phyloP scores from a whole-genome alignment of 2,888 invertebrate species.

The Clunio marinus region DNA sequence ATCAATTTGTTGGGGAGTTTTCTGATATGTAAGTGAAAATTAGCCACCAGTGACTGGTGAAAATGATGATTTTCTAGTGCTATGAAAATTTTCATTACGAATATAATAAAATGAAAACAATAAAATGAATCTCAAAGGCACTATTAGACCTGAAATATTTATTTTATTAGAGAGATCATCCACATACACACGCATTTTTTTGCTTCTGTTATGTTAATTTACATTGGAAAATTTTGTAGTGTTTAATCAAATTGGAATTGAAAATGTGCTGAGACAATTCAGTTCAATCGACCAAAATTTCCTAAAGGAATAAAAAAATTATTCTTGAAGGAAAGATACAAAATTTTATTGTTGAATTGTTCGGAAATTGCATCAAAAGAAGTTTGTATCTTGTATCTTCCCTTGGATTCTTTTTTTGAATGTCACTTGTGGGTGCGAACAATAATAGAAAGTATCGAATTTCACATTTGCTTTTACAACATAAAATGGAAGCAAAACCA shows the following conservation, averaged over 20 bases:
- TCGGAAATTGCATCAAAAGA: too few relatives aligned
- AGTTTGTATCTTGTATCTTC: too few relatives aligned
- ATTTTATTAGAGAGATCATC: not conserved
- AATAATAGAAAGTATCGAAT: too few relatives aligned
- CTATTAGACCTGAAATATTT: not conserved
- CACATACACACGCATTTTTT: not conserved
- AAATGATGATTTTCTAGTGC: not conserved
- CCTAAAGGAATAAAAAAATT: not conserved
- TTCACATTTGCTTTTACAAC: too few relatives aligned
- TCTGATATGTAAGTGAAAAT: too few relatives aligned
- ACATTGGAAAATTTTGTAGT: conserved; percentile 24
- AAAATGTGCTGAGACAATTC: not conserved
- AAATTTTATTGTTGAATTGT: too few relatives aligned
- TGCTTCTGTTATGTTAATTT: conserved; percentile 24
- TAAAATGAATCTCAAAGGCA: not conserved
- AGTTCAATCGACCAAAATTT: not conserved
- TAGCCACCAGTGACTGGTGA: too few relatives aligned
- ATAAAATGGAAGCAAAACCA: too few relatives aligned
- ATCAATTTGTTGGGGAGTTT: too few relatives aligned
- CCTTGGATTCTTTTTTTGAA: too few relatives aligned
- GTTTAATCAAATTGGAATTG: not conserved
- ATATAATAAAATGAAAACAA: not conserved
- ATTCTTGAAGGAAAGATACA: too few relatives aligned
- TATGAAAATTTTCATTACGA: not conserved
- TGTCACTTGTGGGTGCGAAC: too few relatives aligned